Conservation (phyloP, 2,113 vertebrate genomes). For the Rhinogobius similis region DNA sequence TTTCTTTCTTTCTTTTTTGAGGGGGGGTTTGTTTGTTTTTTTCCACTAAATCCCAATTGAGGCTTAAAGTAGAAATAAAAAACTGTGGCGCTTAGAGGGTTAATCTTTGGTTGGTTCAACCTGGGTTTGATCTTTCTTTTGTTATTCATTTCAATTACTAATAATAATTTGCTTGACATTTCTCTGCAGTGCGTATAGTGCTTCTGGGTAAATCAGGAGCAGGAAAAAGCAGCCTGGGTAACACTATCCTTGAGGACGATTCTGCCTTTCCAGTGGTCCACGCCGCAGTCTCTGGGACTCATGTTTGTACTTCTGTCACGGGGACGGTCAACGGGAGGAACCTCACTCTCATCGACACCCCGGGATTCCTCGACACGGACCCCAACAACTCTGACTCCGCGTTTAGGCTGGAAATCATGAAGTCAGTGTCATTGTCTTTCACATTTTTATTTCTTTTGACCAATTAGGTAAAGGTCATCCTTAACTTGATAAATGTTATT, state of each 20-base stretch:
- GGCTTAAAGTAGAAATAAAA: no score
- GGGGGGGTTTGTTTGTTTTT: no score
- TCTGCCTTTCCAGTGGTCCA: not conserved
- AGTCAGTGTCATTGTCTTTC: not conserved
- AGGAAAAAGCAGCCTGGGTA: slow-evolving; percentile 9
- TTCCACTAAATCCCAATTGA: no score
- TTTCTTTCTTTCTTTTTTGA: no score
- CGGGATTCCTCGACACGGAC: not conserved
- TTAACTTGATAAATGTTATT: not conserved
- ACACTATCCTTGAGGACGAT: not conserved
- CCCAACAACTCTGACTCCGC: not conserved
- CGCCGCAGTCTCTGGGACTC: not conserved
- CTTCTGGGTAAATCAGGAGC: not conserved
- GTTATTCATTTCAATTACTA: no score
- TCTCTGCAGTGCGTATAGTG: not conserved
- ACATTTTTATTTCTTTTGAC: no score
- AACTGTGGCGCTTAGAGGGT: no score
- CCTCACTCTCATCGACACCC: not conserved
- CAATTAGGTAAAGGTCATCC: no score
- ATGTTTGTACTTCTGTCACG: not conserved
- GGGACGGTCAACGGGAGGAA: not conserved
- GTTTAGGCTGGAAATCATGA: not conserved
- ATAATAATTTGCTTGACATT: not conserved
- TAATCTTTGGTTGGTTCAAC: no score
- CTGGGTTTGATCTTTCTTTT: no score